phyloP scores from a whole-genome alignment of 1,140 invertebrate genomes.

The Drosophila kohkoa region DNA sequence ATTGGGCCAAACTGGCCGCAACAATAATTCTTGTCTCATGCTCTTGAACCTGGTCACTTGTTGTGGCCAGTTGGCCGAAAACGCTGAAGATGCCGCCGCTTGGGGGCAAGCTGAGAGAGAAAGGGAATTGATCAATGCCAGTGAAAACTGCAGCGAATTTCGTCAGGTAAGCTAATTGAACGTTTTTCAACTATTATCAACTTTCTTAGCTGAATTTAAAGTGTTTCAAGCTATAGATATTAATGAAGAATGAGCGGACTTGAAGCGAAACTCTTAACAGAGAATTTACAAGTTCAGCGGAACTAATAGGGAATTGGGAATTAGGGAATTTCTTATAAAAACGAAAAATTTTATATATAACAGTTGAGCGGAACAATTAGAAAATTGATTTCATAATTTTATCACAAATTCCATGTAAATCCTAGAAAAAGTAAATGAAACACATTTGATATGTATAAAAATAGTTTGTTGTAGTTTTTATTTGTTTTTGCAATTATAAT shows the following conservation, averaged over 20 bases:
- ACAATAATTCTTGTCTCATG: neutral
- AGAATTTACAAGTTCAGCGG: neutral
- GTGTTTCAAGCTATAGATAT: neutral
- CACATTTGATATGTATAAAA: conserved; percentile 50
- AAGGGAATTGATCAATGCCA: conserved; percentile 33
- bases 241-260: neutral
- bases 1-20: conserved; percentile 51
- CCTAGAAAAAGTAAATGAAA: neutral
- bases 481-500: conserved; percentile 30
- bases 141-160: conserved; percentile 31
- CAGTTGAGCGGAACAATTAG: too few species aligned
- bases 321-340: too few species aligned
- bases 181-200: neutral
- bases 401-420: too few species aligned
- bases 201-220: neutral
- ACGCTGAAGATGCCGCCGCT: neutral
- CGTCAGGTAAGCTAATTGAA: neutral
- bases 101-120: conserved; percentile 15
- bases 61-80: neutral
- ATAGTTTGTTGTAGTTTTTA: conserved; percentile 49
- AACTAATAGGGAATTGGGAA: too few species aligned
- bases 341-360: too few species aligned
- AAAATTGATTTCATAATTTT: too few species aligned
- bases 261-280: too few species aligned
- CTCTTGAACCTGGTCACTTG: conserved; percentile 1